Percentiles rank a stretch among this genome's conserved stretches.
phyloP scores from a whole-genome alignment of 2,888 invertebrate species.

The Dione vanillae region DNA sequence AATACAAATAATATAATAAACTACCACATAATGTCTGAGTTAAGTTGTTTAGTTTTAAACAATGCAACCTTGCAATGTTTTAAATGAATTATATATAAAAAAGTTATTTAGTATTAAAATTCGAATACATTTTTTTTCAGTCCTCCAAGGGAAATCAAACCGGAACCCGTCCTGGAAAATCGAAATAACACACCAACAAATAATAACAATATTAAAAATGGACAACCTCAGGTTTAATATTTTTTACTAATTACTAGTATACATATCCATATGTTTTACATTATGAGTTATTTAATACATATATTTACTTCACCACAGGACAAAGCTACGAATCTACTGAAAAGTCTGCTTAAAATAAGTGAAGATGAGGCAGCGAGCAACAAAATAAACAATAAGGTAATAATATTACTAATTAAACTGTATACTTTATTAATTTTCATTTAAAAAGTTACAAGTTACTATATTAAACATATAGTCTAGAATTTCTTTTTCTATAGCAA shows the following conservation, averaged over 20 bases:
- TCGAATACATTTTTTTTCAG: slow-evolving; percentile 51
- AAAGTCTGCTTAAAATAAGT: slow-evolving; percentile 75
- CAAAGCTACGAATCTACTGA: slow-evolving; percentile 69
- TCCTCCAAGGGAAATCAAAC: slow-evolving; percentile 65
- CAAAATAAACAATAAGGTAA: slow-evolving; percentile 65
- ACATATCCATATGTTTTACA: neutral
- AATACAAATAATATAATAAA: too few species aligned
- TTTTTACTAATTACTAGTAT: neutral
- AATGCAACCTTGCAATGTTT: too few species aligned
- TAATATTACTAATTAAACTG: neutral
- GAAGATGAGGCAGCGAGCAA: slow-evolving; percentile 59
- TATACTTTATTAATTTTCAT: too few species aligned
- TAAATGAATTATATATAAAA: too few species aligned
- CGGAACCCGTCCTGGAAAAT: slow-evolving; percentile 52
- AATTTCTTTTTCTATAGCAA: too few species aligned
- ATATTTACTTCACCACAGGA: slow-evolving; percentile 58
- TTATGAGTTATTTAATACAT: neutral
- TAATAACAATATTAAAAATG: slow-evolving; percentile 44
- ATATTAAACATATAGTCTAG: too few species aligned
- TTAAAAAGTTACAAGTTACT: too few species aligned
- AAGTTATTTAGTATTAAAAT: too few species aligned
- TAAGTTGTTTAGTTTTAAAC: too few species aligned
- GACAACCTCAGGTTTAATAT: slow-evolving; percentile 49
- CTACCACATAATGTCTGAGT: too few species aligned
- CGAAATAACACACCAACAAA: slow-evolving; percentile 44